A percentile compares a stretch with the other conserved stretches of the same genome.
Conservation (phyloP, 2,113 vertebrate genomes). For the Boulengeromyrus knoepffleri region DNA sequence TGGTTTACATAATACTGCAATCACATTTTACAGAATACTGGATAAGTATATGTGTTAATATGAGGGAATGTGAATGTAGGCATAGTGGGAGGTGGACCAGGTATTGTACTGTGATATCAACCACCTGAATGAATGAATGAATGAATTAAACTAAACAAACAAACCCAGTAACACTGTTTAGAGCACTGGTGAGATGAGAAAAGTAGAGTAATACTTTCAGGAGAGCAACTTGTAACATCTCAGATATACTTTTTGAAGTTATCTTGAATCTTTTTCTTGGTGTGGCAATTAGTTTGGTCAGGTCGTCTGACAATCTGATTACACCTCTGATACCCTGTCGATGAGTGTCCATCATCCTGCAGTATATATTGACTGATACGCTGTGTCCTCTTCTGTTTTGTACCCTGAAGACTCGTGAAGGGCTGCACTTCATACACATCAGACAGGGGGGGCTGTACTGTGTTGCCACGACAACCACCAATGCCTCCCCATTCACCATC, state of each 20-base stretch:
- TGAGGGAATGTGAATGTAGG: neutral
- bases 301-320: neutral
- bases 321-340: neutral
- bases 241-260: neutral
- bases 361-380: neutral
- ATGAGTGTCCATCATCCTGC: neutral
- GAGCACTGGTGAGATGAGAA: neutral
- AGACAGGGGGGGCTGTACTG: slow-evolving; percentile 76
- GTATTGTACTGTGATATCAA: neutral
- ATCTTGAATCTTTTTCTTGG: neutral
- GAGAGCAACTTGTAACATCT: neutral
- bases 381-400: neutral
- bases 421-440: slow-evolving; percentile 71
- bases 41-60: neutral
- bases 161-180: neutral
- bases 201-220: neutral
- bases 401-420: slow-evolving; percentile 54
- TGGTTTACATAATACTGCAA: neutral
- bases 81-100: neutral
- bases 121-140: neutral
- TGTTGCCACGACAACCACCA: slow-evolving; percentile 61
- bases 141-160: neutral
- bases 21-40: neutral
- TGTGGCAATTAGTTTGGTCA: neutral
- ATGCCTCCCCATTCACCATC: slow-evolving; percentile 70